Evolutionary conservation across 2,888 invertebrate species (phyloP).

Genomic region (Ophioninae sp.): DNA sequence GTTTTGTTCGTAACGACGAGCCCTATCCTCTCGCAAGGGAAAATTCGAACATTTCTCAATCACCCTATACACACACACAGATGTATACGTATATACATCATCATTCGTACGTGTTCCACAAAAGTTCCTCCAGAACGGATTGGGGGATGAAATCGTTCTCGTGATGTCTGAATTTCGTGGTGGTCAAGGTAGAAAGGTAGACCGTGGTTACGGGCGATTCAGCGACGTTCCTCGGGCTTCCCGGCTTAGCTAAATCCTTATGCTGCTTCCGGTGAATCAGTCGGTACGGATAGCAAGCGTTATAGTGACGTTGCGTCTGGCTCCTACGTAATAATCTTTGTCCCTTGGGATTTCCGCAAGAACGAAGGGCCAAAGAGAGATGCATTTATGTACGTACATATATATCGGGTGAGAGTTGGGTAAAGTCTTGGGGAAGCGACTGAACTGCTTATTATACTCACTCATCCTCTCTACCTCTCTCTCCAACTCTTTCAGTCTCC

Average conservation of each 20-base stretch:
- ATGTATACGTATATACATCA: background rate
- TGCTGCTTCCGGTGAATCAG: slow-evolving; percentile 48
- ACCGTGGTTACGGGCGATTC: slow-evolving; percentile 38
- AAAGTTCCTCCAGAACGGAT: slow-evolving; percentile 52
- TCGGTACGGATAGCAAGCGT: slow-evolving; percentile 40
- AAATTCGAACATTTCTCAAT: too few species aligned
- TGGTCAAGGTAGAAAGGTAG: slow-evolving; percentile 39
- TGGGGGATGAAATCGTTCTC: slow-evolving; percentile 18
- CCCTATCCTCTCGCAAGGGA: too few species aligned
- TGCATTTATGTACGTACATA: slow-evolving; percentile 6
- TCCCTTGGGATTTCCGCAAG: slow-evolving; percentile 36
- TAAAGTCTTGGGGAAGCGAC: slow-evolving; percentile 21
- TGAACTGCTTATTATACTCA: slow-evolving; percentile 46
- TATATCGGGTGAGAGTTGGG: slow-evolving; percentile 13
- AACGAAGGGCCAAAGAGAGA: slow-evolving; percentile 19
- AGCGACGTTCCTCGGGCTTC: slow-evolving; percentile 47
- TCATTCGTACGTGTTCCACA: background rate
- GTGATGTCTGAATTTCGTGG: slow-evolving; percentile 53
- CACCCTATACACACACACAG: too few species aligned
- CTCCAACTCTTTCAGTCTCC: slow-evolving; percentile 20
- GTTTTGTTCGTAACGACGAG: too few species aligned
- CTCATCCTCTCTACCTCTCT: slow-evolving; percentile 2
- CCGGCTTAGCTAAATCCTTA: slow-evolving; percentile 57
- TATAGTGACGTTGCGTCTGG: slow-evolving; percentile 45
- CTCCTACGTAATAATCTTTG: slow-evolving; percentile 27